A percentile compares a stretch with the other conserved stretches of the same genome.
phyloP scores from a whole-genome alignment of 2,888 invertebrate species.

The Dromius quadrimaculatus region DNA sequence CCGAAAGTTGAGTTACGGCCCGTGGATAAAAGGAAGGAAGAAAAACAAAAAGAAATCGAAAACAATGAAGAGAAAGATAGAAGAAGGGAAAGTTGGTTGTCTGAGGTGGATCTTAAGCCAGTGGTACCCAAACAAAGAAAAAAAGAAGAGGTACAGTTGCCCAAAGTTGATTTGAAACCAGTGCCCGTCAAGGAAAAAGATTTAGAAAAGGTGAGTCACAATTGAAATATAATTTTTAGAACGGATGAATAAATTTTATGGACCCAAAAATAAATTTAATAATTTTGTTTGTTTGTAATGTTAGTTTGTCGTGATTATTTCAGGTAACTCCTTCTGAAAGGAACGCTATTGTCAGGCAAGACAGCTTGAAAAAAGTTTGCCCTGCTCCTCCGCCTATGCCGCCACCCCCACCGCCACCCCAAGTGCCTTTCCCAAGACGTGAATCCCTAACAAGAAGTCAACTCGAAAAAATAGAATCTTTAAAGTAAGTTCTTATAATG shows the following conservation, averaged over 20 bases:
- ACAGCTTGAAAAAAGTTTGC: conserved; percentile 61
- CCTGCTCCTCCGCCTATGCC: conserved; percentile 62
- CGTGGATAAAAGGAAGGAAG: neutral
- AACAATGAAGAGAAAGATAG: neutral
- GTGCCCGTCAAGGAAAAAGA: neutral
- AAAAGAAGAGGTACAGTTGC: neutral
- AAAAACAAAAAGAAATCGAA: neutral
- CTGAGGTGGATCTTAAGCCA: neutral
- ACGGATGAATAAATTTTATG: too few relatives aligned
- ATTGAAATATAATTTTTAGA: too few relatives aligned
- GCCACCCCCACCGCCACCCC: conserved; percentile 75
- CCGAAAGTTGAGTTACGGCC: conserved; percentile 25
- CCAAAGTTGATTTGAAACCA: conserved; percentile 22
- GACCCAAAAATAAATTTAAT: too few relatives aligned
- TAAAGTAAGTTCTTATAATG: conserved; percentile 67
- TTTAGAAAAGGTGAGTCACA: neutral
- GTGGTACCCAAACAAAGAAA: neutral
- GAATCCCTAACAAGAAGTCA: conserved; percentile 72
- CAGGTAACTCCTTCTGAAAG: conserved; percentile 62
- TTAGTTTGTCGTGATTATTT: too few relatives aligned
- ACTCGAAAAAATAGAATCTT: conserved; percentile 76
- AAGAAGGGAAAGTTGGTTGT: conserved; percentile 9
- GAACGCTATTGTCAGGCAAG: conserved; percentile 62
- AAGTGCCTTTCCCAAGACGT: conserved; percentile 73
- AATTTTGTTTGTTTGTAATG: too few relatives aligned